Conservation (phyloP, 2,113 vertebrate genomes). For the Lanius collurio region DNA sequence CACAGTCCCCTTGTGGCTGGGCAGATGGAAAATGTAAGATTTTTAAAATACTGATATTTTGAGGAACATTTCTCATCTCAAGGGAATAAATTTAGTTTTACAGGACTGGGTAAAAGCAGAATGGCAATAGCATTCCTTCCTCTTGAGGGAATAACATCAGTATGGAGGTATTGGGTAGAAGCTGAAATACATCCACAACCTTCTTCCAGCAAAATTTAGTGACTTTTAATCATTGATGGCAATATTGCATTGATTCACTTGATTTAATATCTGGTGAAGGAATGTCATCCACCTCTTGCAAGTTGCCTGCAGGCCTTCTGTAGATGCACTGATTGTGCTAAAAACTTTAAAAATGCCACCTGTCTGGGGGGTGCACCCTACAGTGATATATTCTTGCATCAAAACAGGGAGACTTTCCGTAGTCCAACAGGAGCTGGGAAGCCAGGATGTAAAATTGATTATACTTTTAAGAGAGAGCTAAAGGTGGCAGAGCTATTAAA, state of each 20-base stretch:
- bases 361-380: not conserved
- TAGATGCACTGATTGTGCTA: not conserved
- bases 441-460: slow-evolving; percentile 10
- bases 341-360: not conserved
- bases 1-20: not conserved
- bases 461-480: not conserved
- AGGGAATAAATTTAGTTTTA: not conserved
- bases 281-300: not conserved
- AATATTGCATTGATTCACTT: not conserved
- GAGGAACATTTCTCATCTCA: not conserved
- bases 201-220: not conserved
- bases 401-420: not conserved
- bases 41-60: not conserved
- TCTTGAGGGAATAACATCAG: not conserved
- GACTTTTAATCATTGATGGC: not conserved
- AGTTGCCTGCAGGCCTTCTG: not conserved
- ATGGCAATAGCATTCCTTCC: not conserved
- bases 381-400: not conserved
- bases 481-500: slow-evolving; percentile 19
- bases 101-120: not conserved
- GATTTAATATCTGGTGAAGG: not conserved
- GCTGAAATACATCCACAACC: not conserved
- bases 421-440: not conserved
- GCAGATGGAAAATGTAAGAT: not conserved
- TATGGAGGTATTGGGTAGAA: not conserved